phyloP scores from a whole-genome alignment of 2,797 vertebrate species.

The Rousettus madagascariensis region DNA sequence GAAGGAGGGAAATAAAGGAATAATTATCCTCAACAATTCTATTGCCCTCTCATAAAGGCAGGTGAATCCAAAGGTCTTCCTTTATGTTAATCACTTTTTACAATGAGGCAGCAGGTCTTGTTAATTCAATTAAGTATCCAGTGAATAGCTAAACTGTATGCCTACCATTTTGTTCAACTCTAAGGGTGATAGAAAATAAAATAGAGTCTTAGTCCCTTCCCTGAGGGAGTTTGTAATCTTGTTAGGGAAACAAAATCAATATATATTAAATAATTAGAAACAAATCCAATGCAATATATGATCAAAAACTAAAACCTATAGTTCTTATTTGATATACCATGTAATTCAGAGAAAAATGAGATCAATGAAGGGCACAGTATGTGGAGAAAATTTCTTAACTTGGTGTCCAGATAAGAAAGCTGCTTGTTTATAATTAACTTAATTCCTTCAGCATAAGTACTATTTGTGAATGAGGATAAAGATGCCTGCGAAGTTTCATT shows the following conservation, averaged over 20 bases:
- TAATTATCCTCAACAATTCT: not conserved
- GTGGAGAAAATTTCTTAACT: not conserved
- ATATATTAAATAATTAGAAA: not conserved
- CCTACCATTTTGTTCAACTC: not conserved
- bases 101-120: not conserved
- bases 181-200: conserved; percentile 2
- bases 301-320: not conserved
- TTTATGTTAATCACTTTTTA: not conserved
- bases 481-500: not conserved
- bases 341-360: not conserved
- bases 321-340: not conserved
- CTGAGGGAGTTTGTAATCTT: not conserved
- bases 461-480: not conserved
- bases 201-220: not conserved
- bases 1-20: not conserved
- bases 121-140: conserved; percentile 1
- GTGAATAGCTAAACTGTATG: not conserved
- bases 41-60: not conserved
- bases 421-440: not conserved
- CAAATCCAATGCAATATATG: not conserved
- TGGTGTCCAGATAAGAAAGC: not conserved
- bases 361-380: not conserved
- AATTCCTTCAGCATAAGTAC: not conserved
- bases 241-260: not conserved
- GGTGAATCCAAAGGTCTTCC: not conserved